Percentiles rank a stretch among this genome's conserved stretches.
Conservation (phyloP, 2,888 invertebrate genomes). For the Minunthozetes semirufus region DNA sequence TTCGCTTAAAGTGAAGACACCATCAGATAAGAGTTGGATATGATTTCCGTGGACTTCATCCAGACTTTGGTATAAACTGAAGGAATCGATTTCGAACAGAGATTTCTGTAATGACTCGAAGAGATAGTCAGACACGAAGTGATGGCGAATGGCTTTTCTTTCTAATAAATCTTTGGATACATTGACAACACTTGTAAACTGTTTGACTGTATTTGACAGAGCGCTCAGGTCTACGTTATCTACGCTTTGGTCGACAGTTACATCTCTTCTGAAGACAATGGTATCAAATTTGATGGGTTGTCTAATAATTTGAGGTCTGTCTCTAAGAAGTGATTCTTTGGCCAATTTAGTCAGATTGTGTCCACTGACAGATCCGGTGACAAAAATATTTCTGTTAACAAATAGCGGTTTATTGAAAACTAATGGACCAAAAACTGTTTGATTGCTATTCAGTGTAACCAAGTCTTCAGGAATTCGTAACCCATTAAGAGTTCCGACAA, state of each 20-base stretch:
- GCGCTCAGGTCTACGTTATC: constrained; percentile 17
- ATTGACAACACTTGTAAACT: constrained; percentile 14
- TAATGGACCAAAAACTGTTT: not conserved
- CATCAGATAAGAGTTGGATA: not conserved
- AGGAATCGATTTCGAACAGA: constrained; percentile 17
- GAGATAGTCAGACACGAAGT: constrained; percentile 3
- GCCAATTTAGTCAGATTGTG: not conserved
- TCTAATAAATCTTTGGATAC: not conserved
- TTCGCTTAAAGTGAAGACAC: not conserved
- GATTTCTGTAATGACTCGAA: constrained; percentile 12
- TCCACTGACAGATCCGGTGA: not conserved
- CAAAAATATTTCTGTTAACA: not conserved
- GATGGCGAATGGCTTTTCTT: not conserved
- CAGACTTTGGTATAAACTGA: not conserved
- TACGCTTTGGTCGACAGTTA: constrained; percentile 6
- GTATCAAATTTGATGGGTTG: constrained; percentile 17
- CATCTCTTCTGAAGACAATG: constrained; percentile 12
- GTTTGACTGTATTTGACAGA: constrained; percentile 8
- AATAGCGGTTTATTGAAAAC: constrained; percentile 8
- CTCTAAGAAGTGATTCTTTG: not conserved
- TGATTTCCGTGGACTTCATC: constrained; percentile 18
- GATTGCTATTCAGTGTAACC: constrained; percentile 34
- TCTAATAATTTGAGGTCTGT: not conserved
- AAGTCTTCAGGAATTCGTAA: constrained; percentile 36
- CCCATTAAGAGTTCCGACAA: constrained; percentile 37